phyloP scores from a whole-genome alignment of 1,140 invertebrate species.

The Campoletis sonorensis region DNA sequence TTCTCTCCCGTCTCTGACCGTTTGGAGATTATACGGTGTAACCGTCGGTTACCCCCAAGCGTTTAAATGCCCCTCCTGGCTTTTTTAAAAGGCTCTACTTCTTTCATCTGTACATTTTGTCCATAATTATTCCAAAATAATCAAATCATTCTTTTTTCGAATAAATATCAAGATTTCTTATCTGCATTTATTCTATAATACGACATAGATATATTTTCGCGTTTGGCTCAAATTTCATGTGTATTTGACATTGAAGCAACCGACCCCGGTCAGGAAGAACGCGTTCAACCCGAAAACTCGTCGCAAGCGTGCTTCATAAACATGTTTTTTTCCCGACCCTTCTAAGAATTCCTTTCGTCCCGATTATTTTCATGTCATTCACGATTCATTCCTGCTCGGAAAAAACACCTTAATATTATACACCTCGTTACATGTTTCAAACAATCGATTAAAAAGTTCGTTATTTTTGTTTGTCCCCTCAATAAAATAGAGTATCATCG shows the following conservation, averaged over 20 bases:
- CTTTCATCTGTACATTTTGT: neutral
- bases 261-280: neutral
- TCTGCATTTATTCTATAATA: too few relatives aligned
- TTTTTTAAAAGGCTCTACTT: constrained; percentile 34
- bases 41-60: constrained; percentile 45
- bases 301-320: neutral
- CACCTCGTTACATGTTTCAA: too few relatives aligned
- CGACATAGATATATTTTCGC: too few relatives aligned
- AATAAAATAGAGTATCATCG: neutral
- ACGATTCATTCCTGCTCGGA: too few relatives aligned
- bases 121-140: too few relatives aligned
- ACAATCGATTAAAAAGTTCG: too few relatives aligned
- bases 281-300: neutral
- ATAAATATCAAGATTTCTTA: too few relatives aligned
- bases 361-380: too few relatives aligned
- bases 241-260: constrained; percentile 10
- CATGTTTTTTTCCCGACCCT: constrained; percentile 7
- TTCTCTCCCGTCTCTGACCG: constrained; percentile 13
- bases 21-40: constrained; percentile 18
- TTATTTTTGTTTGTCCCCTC: too few relatives aligned
- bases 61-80: constrained; percentile 47
- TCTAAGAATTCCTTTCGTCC: too few relatives aligned
- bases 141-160: too few relatives aligned
- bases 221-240: neutral
- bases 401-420: too few relatives aligned